Conservation (phyloP, 1,140 invertebrate genomes). For the Phocides pigmalion region DNA sequence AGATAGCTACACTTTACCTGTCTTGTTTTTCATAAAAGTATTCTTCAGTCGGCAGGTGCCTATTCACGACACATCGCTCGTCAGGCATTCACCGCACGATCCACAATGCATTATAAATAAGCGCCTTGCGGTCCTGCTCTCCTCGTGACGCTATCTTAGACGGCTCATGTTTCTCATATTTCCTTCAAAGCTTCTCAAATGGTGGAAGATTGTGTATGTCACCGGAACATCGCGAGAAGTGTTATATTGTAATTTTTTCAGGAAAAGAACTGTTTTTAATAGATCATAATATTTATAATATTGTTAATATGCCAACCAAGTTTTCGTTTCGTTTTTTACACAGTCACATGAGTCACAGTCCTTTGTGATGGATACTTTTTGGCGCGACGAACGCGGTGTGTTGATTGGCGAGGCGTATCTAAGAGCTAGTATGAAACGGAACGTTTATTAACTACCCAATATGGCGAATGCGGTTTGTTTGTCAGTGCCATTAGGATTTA, state of each 20-base stretch:
- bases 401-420: slow-evolving; percentile 3
- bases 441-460: slow-evolving; percentile 20
- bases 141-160: slow-evolving; percentile 23
- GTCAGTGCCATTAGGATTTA: slow-evolving; percentile 1
- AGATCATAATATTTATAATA: no score
- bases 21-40: slow-evolving; percentile 6
- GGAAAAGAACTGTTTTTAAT: no score
- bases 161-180: slow-evolving; percentile 26
- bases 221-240: no score
- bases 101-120: slow-evolving; percentile 31
- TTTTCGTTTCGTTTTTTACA: slow-evolving; percentile 17
- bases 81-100: slow-evolving; percentile 22
- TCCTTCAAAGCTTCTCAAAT: slow-evolving; percentile 24
- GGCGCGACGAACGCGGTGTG: slow-evolving; percentile 7
- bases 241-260: no score
- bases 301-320: slow-evolving; percentile 1
- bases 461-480: slow-evolving; percentile 6
- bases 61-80: slow-evolving; percentile 28
- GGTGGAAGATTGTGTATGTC: neutral
- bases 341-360: no score
- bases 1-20: neutral
- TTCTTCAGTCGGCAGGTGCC: slow-evolving; percentile 13
- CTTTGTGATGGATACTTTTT: no score
- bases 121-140: slow-evolving; percentile 21
- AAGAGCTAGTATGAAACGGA: no score